phyloP scores from a whole-genome alignment of 2,888 invertebrate genomes.

The Crossocerus cetratus region DNA sequence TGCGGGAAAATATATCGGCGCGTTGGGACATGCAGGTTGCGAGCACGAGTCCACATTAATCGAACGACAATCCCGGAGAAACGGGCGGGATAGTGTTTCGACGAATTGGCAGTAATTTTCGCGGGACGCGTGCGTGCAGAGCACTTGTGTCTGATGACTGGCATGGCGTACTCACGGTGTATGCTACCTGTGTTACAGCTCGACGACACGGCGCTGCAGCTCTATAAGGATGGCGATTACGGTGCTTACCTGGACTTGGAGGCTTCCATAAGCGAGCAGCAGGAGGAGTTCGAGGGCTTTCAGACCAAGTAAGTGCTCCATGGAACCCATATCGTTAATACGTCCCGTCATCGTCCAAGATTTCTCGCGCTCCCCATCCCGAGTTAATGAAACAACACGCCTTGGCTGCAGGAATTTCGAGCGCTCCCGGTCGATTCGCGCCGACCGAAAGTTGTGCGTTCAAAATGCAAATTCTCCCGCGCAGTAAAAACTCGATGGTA shows the following conservation, averaged over 20 bases:
- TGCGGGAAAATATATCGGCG: no score
- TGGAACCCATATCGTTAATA: constrained; percentile 13
- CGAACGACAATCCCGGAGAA: constrained; percentile 19
- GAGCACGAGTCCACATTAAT: neutral
- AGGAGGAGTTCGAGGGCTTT: constrained; percentile 97
- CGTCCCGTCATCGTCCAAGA: neutral
- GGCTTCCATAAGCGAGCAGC: constrained; percentile 96
- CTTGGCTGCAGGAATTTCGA: no score
- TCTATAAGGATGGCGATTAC: constrained; percentile 98
- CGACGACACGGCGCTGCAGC: constrained; percentile 97
- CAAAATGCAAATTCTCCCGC: no score
- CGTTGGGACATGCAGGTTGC: no score
- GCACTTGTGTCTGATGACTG: neutral
- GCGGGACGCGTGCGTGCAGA: neutral
- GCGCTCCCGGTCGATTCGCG: no score
- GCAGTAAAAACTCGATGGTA: no score
- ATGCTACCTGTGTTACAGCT: constrained; percentile 83
- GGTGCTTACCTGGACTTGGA: constrained; percentile 98
- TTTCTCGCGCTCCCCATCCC: neutral
- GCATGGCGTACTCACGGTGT: neutral
- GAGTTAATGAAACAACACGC: neutral
- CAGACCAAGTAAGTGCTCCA: constrained; percentile 88
- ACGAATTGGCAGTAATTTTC: constrained; percentile 36
- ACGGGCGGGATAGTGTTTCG: constrained; percentile 25
- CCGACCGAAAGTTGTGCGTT: no score